phyloP scores from a whole-genome alignment of 2,113 vertebrate genomes.

The Eurystomus gularis region DNA sequence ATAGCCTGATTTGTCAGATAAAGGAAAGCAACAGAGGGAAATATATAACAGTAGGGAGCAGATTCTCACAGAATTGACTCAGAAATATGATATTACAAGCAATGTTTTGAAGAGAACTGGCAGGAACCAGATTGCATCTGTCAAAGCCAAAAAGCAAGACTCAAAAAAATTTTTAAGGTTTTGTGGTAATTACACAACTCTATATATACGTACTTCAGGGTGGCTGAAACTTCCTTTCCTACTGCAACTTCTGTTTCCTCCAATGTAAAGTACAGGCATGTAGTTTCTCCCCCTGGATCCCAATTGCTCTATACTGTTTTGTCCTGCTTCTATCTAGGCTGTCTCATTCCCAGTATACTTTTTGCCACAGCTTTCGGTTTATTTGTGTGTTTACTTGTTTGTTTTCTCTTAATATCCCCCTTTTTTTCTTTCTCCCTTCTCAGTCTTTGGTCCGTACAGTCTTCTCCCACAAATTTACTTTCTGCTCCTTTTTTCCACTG shows the following conservation, averaged over 20 bases:
- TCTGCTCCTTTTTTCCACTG: neutral
- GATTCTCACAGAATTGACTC: neutral
- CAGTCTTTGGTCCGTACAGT: neutral
- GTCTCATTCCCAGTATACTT: neutral
- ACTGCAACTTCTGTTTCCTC: neutral
- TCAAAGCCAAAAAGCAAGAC: constrained; percentile 37
- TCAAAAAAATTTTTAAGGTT: neutral
- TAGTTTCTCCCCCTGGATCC: neutral
- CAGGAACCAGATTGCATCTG: constrained; percentile 43
- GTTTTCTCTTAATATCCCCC: neutral
- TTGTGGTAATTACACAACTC: neutral
- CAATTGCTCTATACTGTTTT: neutral
- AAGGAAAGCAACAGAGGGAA: neutral
- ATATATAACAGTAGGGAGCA: neutral
- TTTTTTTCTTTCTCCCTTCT: neutral
- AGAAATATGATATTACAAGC: constrained; percentile 7
- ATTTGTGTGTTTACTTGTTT: neutral
- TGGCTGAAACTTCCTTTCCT: neutral
- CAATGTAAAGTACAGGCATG: neutral
- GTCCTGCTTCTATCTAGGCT: neutral
- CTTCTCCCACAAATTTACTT: neutral
- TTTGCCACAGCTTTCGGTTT: neutral
- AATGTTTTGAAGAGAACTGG: constrained; percentile 20
- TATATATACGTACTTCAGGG: neutral
- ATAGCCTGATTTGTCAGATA: neutral